Evolutionary conservation across 2,113 vertebrate species (phyloP).

Genomic region (Sceloporus tristichus): DNA sequence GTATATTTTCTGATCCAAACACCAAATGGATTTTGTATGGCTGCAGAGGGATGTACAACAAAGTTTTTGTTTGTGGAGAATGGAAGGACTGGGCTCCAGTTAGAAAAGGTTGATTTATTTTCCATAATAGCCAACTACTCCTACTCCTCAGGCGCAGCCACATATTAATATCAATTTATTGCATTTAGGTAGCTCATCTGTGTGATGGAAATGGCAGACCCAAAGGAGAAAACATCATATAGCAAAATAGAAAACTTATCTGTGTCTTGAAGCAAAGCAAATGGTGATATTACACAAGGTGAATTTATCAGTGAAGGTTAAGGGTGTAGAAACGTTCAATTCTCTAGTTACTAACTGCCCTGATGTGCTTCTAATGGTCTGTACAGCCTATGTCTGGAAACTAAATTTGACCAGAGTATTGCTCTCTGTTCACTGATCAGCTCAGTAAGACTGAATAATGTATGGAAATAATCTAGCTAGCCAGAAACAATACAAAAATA

Average conservation of each 20-base stretch:
- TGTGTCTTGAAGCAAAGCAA: conserved; percentile 20
- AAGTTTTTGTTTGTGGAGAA: conserved; percentile 55
- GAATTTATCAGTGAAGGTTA: conserved; percentile 30
- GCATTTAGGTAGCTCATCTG: conserved; percentile 61
- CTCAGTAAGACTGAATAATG: conserved; percentile 45
- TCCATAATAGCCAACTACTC: conserved; percentile 49
- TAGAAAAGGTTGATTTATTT: conserved; percentile 61
- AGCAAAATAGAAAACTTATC: conserved; percentile 15
- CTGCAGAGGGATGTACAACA: conserved; percentile 24
- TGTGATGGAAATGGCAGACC: conserved; percentile 45
- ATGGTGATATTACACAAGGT: neutral
- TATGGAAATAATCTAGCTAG: conserved; percentile 13
- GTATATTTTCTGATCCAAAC: neutral
- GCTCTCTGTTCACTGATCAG: conserved; percentile 33
- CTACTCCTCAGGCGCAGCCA: conserved; percentile 58
- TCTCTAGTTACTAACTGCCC: conserved; percentile 39
- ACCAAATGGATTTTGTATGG: neutral
- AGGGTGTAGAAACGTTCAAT: neutral
- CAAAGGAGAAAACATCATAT: conserved; percentile 16
- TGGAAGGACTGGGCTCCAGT: conserved; percentile 42
- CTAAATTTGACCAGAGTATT: conserved; percentile 26
- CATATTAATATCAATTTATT: conserved; percentile 70
- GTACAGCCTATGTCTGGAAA: conserved; percentile 43
- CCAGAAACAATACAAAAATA: conserved; percentile 39
- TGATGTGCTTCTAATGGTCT: conserved; percentile 14